A percentile compares a stretch with the other conserved stretches of the same genome.
phyloP scores from a whole-genome alignment of 1,140 invertebrate species.

The Drosophila prosaltans region DNA sequence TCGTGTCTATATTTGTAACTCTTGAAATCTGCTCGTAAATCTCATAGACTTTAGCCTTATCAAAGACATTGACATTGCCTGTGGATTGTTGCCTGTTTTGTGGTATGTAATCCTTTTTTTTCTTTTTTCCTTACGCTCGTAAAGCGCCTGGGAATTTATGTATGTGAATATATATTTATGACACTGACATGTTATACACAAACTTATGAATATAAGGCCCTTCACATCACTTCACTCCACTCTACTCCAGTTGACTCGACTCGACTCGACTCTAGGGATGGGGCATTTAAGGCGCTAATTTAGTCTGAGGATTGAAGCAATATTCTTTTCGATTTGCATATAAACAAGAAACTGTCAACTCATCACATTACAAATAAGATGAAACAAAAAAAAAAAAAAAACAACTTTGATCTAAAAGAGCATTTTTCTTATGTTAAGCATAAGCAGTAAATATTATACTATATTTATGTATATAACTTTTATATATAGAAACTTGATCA shows the following conservation, averaged over 20 bases:
- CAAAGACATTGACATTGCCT: conserved; percentile 46
- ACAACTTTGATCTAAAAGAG: conserved; percentile 1
- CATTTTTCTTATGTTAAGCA: background rate
- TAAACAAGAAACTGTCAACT: conserved; percentile 34
- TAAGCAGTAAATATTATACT: too few relatives aligned
- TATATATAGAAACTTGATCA: too few relatives aligned
- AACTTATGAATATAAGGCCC: conserved; percentile 25
- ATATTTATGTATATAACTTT: too few relatives aligned
- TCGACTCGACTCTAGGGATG: background rate
- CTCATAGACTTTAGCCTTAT: conserved; percentile 66
- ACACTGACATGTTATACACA: conserved; percentile 38
- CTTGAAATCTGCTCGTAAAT: conserved; percentile 72
- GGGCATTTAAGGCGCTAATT: conserved; percentile 53
- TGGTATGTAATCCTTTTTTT: conserved; percentile 65
- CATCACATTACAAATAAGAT: background rate
- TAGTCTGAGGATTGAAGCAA: conserved; percentile 25
- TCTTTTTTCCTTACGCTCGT: conserved; percentile 26
- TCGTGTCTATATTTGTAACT: conserved; percentile 64
- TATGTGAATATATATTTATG: conserved; percentile 43
- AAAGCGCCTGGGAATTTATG: conserved; percentile 56
- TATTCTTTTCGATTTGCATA: conserved; percentile 32
- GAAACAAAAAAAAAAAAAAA: too few relatives aligned
- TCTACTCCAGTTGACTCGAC: too few relatives aligned
- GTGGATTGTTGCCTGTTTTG: conserved; percentile 41
- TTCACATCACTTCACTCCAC: background rate